Evolutionary conservation across 2,888 invertebrate species (phyloP).

Genomic region (Adelognathus sp.): DNA sequence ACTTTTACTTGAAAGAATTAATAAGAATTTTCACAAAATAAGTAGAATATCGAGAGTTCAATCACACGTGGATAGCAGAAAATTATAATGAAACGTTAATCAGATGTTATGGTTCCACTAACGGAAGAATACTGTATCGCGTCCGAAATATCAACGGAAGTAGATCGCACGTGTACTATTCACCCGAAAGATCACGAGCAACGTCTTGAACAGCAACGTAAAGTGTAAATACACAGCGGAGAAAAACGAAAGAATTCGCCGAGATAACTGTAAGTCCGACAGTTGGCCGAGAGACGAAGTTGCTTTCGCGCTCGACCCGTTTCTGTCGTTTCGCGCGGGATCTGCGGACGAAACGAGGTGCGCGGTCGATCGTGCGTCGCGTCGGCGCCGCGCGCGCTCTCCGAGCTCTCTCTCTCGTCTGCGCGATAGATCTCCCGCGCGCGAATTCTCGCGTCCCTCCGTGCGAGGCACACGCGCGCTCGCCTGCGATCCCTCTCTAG

Average conservation of each 20-base stretch:
- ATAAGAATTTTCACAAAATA: too few species aligned
- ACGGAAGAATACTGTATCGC: too few species aligned
- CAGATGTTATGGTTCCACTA: too few species aligned
- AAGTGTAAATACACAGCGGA: background rate
- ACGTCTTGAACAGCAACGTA: background rate
- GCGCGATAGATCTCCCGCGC: slow-evolving; percentile 44
- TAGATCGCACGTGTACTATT: too few species aligned
- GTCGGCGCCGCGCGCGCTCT: slow-evolving; percentile 44
- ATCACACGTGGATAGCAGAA: too few species aligned
- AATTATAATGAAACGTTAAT: too few species aligned
- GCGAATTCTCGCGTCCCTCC: slow-evolving; percentile 36
- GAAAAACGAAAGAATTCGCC: background rate
- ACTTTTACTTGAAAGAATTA: too few species aligned
- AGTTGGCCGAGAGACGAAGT: slow-evolving; percentile 3
- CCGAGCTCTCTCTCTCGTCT: too few species aligned
- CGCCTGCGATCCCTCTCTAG: slow-evolving; percentile 16
- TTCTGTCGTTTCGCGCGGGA: slow-evolving; percentile 34
- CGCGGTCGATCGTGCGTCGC: slow-evolving; percentile 41
- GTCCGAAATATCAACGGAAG: too few species aligned
- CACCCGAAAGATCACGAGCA: background rate
- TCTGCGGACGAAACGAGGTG: slow-evolving; percentile 7
- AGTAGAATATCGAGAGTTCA: too few species aligned
- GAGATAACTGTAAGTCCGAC: background rate
- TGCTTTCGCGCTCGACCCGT: slow-evolving; percentile 13
- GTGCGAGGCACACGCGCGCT: slow-evolving; percentile 32